Evolutionary conservation across 2,797 vertebrate genomes (phyloP).

Genomic region (Pteropus rufus): DNA sequence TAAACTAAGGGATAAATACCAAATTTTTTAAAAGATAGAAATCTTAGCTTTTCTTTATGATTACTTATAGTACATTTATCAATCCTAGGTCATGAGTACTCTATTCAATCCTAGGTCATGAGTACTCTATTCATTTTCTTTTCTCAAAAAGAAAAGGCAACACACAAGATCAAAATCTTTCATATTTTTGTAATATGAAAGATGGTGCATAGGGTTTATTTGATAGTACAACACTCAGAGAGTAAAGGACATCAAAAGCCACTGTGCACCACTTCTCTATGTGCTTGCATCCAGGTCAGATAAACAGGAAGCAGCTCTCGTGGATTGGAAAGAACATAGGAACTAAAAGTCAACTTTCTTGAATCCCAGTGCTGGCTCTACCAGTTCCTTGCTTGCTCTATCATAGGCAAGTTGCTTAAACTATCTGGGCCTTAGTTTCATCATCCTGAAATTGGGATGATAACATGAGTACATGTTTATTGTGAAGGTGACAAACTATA

Average conservation of each 20-base stretch:
- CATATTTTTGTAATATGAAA: not conserved
- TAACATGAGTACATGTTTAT: not conserved
- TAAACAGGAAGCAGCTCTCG: not conserved
- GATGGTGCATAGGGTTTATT: not conserved
- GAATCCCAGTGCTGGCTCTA: not conserved
- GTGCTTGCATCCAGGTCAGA: not conserved
- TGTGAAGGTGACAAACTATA: not conserved
- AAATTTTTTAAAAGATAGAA: not conserved
- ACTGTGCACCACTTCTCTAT: not conserved
- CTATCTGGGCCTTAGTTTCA: not conserved
- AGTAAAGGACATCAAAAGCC: not conserved
- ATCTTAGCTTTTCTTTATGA: not conserved
- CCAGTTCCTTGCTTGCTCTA: not conserved
- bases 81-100: not conserved
- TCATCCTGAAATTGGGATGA: not conserved
- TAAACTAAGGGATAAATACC: not conserved
- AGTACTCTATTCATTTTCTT: not conserved
- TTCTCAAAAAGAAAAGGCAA: slow-evolving; percentile 5
- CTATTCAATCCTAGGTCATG: not conserved
- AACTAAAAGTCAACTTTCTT: not conserved
- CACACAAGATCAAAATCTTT: not conserved
- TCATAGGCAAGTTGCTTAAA: not conserved
- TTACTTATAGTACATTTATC: not conserved
- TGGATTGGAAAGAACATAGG: not conserved
- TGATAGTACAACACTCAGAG: not conserved